Evolutionary conservation across 2,888 invertebrate genomes (phyloP).

Genomic region (Ornithoptera priamus): DNA sequence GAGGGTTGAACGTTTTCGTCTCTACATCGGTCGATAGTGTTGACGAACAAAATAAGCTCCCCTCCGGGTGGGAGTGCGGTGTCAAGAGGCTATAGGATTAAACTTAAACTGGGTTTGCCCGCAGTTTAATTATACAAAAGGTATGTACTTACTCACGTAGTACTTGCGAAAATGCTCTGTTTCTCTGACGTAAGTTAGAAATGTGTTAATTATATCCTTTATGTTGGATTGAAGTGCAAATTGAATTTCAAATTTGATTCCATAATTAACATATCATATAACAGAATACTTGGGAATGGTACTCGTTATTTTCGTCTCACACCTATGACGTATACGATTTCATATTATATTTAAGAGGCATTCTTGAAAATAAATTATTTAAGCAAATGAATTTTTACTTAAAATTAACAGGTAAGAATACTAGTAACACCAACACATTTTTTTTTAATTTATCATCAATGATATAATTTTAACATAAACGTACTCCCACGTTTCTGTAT

Average conservation of each 20-base stretch:
- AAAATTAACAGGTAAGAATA: not conserved
- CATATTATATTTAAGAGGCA: not conserved
- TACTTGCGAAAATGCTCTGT: conserved; percentile 61
- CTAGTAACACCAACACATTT: too few species aligned
- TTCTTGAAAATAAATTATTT: not conserved
- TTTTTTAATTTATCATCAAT: too few species aligned
- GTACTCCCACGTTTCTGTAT: too few species aligned
- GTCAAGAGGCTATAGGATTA: conserved; percentile 80
- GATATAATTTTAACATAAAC: too few species aligned
- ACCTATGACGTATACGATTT: not conserved
- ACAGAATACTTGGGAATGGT: conserved; percentile 30
- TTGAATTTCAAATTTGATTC: conserved; percentile 66
- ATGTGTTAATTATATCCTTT: conserved; percentile 72
- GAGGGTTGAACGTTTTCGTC: conserved; percentile 62
- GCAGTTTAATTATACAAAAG: conserved; percentile 79
- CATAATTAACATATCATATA: conserved; percentile 33
- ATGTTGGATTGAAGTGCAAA: conserved; percentile 58
- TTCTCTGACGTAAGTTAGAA: conserved; percentile 62
- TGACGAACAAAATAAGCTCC: conserved; percentile 79
- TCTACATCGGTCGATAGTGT: conserved; percentile 74
- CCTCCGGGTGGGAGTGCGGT: conserved; percentile 68
- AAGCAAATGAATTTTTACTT: not conserved
- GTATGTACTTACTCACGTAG: conserved; percentile 63
- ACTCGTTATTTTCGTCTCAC: conserved; percentile 26
- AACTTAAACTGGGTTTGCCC: conserved; percentile 78